Conservation (phyloP, 2,113 vertebrate species). For the Esox niger region DNA sequence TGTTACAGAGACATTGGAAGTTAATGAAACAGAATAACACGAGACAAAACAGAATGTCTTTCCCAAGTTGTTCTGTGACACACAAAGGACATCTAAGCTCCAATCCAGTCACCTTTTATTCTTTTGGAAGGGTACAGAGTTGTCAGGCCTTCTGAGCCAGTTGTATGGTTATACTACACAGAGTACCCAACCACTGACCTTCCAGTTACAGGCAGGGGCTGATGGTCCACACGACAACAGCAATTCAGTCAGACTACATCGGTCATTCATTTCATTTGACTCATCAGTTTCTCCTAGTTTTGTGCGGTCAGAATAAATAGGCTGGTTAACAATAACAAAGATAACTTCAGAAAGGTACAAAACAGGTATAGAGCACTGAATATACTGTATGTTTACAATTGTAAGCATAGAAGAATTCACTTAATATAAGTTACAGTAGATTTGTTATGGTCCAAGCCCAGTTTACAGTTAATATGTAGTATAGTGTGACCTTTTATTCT, state of each 20-base stretch:
- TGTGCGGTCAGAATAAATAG: slow-evolving; percentile 1
- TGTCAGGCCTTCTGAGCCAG: slow-evolving; percentile 56
- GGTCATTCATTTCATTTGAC: background rate
- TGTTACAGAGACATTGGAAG: no score
- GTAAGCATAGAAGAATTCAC: slow-evolving; percentile 14
- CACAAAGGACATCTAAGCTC: slow-evolving; percentile 52
- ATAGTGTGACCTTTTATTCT: background rate
- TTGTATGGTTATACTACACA: slow-evolving; percentile 42
- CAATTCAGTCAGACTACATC: slow-evolving; percentile 18
- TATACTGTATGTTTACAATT: slow-evolving; percentile 24
- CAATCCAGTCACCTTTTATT: slow-evolving; percentile 60
- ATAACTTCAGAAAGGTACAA: slow-evolving; percentile 10
- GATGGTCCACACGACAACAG: slow-evolving; percentile 11
- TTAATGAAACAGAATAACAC: no score
- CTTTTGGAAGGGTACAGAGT: slow-evolving; percentile 52
- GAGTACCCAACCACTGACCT: slow-evolving; percentile 23
- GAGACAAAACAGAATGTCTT: slow-evolving; percentile 25
- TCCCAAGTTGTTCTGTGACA: slow-evolving; percentile 48
- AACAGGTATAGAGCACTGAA: background rate
- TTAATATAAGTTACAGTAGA: slow-evolving; percentile 35
- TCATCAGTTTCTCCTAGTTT: background rate
- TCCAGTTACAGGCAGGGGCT: slow-evolving; percentile 24
- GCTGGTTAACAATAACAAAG: slow-evolving; percentile 13
- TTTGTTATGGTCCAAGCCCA: background rate
- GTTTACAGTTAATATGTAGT: background rate